Conservation (phyloP, 2,113 vertebrate species). For the Castor canadensis region DNA sequence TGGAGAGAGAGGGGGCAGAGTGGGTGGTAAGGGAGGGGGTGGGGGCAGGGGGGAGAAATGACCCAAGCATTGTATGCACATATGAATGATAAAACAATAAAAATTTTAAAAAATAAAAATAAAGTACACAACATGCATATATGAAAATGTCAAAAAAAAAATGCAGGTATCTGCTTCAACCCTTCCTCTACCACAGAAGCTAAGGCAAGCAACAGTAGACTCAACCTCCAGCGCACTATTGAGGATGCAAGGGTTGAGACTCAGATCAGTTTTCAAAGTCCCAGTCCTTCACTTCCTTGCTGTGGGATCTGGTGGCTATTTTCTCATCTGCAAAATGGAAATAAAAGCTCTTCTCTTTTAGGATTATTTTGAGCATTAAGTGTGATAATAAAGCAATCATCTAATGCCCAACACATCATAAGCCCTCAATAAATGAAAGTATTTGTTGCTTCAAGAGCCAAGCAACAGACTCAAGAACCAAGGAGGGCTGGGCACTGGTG, state of each 20-base stretch:
- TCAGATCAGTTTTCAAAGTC: not conserved
- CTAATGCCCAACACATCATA: not conserved
- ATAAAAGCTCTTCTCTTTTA: not conserved
- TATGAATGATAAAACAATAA: too few relatives aligned
- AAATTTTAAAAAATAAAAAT: too few relatives aligned
- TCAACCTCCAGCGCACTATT: not conserved
- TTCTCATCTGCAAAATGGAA: not conserved
- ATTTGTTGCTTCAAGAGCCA: not conserved
- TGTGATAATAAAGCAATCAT: not conserved
- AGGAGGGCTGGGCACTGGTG: too few relatives aligned
- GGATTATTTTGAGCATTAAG: not conserved
- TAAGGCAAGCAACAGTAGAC: not conserved
- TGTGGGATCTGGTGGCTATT: not conserved
- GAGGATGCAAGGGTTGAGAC: not conserved
- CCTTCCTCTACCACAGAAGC: not conserved
- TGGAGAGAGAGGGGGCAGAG: too few relatives aligned
- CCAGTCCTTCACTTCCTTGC: not conserved
- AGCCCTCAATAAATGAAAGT: not conserved
- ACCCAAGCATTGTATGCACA: too few relatives aligned
- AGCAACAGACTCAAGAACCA: not conserved
- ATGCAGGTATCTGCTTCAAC: not conserved
- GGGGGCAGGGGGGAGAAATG: too few relatives aligned
- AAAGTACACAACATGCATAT: too few relatives aligned
- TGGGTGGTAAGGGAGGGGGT: too few relatives aligned
- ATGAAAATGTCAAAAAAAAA: too few relatives aligned